Evolutionary conservation across 2,888 invertebrate species (phyloP), one percentile per base, ranked within the genome.

Genomic region (Drosophila borborema): DNA sequence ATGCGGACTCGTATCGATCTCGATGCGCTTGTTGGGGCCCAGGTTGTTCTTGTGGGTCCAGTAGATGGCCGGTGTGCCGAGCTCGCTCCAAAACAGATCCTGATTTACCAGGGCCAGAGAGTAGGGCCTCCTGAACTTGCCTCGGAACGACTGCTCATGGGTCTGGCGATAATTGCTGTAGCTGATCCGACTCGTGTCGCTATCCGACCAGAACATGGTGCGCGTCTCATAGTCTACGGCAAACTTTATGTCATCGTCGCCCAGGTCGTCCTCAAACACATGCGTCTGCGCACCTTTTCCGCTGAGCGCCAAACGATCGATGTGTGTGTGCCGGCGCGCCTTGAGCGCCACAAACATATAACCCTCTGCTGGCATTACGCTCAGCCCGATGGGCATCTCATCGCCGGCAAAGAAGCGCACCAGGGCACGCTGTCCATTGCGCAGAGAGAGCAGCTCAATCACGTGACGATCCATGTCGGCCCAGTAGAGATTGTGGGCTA

Each of bases 401-500:
- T 94, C 94, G 0, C 94, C 94, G 0, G 94, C 90, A 82, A 94
- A 95, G 64, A 94, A 94, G 48, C 95, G 92, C 0, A 97, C 90
- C 16, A 95, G 89, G 0, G 95, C 95, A 20, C 95, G 94, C 9
- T 95, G 92, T 28, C 92, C 93, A 0, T 94, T 96, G 55, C 93
- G 93, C 53, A 97, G 82, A 0, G 95, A 96, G 14, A 95, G 90
- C 3, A 95, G 95, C 90, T 97, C 97, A 1, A 97, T 93, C 0
- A 94, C 94, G 61, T 94, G 94, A 14, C 94, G 94, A 0, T 94
- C 94, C 0, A 94, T 93, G 91, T 97, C 96, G 65, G 95, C 93
- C 93, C 96, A 95, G 91, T 97, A 98, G 0, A 98, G 92, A 77
- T 95, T 96, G 71, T 96, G 95, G 0, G 96, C 95, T 10, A 95